phyloP scores from a whole-genome alignment of 2,888 invertebrate genomes.

The Autographa pulchrina region DNA sequence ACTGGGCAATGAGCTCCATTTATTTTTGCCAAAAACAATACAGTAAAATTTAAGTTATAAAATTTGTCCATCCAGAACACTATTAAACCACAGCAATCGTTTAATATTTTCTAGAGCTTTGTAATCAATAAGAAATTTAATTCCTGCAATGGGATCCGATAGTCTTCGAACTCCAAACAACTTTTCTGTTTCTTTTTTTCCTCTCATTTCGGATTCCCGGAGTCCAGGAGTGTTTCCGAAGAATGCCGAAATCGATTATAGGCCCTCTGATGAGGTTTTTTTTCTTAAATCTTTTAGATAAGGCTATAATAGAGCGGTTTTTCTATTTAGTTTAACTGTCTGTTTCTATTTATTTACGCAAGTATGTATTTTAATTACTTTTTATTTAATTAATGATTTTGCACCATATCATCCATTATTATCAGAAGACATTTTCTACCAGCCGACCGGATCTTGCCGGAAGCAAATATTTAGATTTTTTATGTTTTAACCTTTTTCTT shows the following conservation, averaged over 20 bases:
- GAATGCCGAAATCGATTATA: slow-evolving; percentile 44
- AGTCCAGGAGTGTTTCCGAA: slow-evolving; percentile 48
- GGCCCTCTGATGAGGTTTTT: slow-evolving; percentile 60
- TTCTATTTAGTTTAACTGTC: neutral
- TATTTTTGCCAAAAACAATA: too few relatives aligned
- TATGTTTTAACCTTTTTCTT: too few relatives aligned
- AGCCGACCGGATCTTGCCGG: too few relatives aligned
- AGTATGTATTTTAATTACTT: neutral
- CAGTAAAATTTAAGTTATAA: too few relatives aligned
- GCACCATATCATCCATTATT: too few relatives aligned
- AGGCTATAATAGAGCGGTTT: slow-evolving; percentile 19
- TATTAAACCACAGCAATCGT: slow-evolving; percentile 14
- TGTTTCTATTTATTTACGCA: neutral
- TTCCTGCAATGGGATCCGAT: slow-evolving; percentile 49
- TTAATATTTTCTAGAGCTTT: slow-evolving; percentile 15
- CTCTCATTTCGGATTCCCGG: slow-evolving; percentile 54
- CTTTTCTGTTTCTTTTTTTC: slow-evolving; percentile 57
- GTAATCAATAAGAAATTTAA: slow-evolving; percentile 61
- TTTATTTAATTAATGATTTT: too few relatives aligned
- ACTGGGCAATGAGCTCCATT: too few relatives aligned
- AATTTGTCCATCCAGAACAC: slow-evolving; percentile 19
- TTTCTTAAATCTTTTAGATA: slow-evolving; percentile 46
- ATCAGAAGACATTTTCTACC: too few relatives aligned
- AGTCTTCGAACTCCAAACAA: slow-evolving; percentile 54
- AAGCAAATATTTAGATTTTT: too few relatives aligned